Evolutionary conservation across 2,888 invertebrate genomes (phyloP).

Genomic region (Cantharis flavilabris): DNA sequence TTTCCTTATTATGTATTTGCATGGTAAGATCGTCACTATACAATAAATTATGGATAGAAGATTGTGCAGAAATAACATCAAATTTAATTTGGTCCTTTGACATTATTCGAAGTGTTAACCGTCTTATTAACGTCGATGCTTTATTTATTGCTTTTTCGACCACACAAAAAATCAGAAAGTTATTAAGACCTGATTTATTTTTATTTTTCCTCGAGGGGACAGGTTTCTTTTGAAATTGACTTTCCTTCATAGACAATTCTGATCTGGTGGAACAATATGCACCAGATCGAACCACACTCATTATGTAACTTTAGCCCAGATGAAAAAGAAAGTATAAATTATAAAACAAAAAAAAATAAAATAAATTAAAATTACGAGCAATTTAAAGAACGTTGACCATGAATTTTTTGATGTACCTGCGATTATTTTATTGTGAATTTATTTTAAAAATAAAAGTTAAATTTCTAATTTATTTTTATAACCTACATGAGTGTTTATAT

Average conservation of each 20-base stretch:
- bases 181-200: not conserved
- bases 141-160: not conserved
- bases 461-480: not conserved
- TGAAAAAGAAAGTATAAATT: not conserved
- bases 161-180: not conserved
- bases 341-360: not conserved
- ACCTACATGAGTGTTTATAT: not conserved
- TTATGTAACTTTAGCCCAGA: not conserved
- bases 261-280: not conserved
- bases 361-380: not conserved
- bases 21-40: not conserved
- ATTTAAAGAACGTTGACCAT: not conserved
- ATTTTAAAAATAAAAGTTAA: not conserved
- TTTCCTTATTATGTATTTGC: not conserved
- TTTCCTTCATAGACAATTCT: not conserved
- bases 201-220: not conserved
- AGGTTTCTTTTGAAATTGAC: not conserved
- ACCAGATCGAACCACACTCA: not conserved
- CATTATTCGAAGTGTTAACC: not conserved
- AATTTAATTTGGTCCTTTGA: not conserved
- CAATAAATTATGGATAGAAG: not conserved
- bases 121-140: not conserved
- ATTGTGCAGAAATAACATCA: not conserved
- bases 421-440: not conserved
- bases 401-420: not conserved